A percentile compares a stretch with the other conserved stretches of the same genome.
phyloP scores from a whole-genome alignment of 2,113 vertebrate genomes.

The Bathybates hornii region DNA sequence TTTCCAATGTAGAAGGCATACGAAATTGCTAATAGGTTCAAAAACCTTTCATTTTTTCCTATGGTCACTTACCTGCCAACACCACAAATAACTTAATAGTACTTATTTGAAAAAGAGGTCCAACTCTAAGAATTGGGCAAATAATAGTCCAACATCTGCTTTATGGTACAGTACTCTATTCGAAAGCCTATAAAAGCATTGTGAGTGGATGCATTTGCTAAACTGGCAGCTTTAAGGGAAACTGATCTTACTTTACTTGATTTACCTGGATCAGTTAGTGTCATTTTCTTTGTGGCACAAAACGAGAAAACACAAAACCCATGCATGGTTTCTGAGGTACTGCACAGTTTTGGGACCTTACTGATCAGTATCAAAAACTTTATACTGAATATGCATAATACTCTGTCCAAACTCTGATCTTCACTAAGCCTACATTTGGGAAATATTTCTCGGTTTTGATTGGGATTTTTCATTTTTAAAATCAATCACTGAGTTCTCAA shows the following conservation, averaged over 20 bases:
- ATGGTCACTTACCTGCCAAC: background rate
- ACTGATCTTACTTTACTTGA: background rate
- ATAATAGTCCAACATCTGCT: constrained; percentile 35
- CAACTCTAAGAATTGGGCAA: background rate
- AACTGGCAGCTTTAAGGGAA: constrained; percentile 11
- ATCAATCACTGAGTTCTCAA: background rate
- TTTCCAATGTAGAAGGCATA: background rate
- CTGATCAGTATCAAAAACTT: accelerated
- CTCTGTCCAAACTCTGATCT: background rate
- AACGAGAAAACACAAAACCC: background rate
- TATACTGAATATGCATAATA: background rate
- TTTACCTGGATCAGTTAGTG: background rate
- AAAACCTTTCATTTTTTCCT: background rate
- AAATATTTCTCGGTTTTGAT: background rate
- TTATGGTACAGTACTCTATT: background rate
- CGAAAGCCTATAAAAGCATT: background rate
- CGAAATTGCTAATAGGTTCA: background rate
- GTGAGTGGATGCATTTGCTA: constrained; percentile 5
- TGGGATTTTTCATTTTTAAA: background rate
- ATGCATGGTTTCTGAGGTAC: background rate
- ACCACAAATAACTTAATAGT: background rate
- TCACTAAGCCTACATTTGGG: background rate
- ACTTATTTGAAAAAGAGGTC: background rate
- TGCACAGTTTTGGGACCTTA: background rate
- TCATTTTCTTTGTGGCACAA: background rate